A percentile compares a stretch with the other conserved stretches of the same genome.
Evolutionary conservation across 2,797 vertebrate genomes (phyloP).

Genomic region (Malacoraja senta): DNA sequence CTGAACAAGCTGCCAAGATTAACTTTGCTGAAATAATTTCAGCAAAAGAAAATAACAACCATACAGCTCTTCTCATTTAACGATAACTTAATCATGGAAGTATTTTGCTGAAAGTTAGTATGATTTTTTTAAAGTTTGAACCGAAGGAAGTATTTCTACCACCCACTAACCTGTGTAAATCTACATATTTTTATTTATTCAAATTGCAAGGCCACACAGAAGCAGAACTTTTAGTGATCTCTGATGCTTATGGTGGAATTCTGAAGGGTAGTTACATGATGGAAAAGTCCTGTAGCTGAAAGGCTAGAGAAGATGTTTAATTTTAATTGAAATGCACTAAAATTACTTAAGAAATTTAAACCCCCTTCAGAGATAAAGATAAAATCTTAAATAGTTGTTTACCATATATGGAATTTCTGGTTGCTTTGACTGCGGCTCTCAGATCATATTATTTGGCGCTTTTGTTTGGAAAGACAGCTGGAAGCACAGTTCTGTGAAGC

Average conservation of each 20-base stretch:
- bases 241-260: background rate
- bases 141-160: background rate
- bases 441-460: background rate
- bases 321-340: background rate
- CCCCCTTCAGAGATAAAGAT: background rate
- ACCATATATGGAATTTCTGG: slow-evolving; percentile 1
- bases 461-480: background rate
- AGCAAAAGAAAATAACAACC: background rate
- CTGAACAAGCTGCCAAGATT: background rate
- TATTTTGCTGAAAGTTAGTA: background rate
- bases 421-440: background rate
- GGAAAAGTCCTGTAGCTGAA: background rate
- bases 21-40: background rate
- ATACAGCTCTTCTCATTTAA: background rate
- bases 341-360: background rate
- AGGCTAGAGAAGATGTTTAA: background rate
- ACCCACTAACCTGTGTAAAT: background rate
- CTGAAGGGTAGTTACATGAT: background rate
- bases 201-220: background rate
- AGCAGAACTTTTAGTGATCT: background rate
- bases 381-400: background rate
- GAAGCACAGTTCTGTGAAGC: background rate
- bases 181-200: slow-evolving; percentile 27
- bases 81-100: background rate
- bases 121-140: background rate